Conservation (phyloP, 1,140 invertebrate genomes). For the Pseudobourletiella spinata region DNA sequence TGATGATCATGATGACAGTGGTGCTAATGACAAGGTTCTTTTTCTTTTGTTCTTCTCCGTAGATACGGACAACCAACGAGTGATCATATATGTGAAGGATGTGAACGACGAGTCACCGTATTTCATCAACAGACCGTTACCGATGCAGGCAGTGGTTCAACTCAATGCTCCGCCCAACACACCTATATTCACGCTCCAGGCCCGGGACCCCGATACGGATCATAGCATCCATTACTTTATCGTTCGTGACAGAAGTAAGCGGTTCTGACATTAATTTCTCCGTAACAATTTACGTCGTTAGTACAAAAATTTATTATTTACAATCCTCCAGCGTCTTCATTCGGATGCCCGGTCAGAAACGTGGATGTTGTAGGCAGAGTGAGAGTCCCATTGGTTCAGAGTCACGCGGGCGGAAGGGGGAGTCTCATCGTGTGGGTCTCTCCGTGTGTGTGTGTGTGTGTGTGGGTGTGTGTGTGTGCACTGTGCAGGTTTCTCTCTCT, state of each 20-base stretch:
- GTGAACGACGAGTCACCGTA: conserved; percentile 93
- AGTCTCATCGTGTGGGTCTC: too few species aligned
- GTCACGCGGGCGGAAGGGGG: too few species aligned
- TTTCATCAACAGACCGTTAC: conserved; percentile 86
- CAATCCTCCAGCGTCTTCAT: not conserved
- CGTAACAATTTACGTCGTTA: too few species aligned
- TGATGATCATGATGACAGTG: too few species aligned
- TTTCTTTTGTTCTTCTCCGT: conserved; percentile 41
- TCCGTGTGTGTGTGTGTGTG: too few species aligned
- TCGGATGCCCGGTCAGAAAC: too few species aligned
- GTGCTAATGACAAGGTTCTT: not conserved
- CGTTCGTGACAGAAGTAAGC: conserved; percentile 70
- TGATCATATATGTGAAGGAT: conserved; percentile 89
- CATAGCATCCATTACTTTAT: conserved; percentile 94
- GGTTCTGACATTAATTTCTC: not conserved
- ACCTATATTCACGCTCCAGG: conserved; percentile 89
- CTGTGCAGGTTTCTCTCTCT: too few species aligned
- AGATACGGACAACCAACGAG: conserved; percentile 89
- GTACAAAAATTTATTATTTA: not conserved
- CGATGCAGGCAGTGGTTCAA: conserved; percentile 93
- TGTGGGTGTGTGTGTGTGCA: too few species aligned
- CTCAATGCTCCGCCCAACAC: conserved; percentile 88
- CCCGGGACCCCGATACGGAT: conserved; percentile 87
- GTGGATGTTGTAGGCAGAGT: too few species aligned
- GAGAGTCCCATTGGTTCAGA: too few species aligned